Base-by-base conservation (phyloP, 2,113 vertebrate genomes). In the Malurus elegans region DNA sequence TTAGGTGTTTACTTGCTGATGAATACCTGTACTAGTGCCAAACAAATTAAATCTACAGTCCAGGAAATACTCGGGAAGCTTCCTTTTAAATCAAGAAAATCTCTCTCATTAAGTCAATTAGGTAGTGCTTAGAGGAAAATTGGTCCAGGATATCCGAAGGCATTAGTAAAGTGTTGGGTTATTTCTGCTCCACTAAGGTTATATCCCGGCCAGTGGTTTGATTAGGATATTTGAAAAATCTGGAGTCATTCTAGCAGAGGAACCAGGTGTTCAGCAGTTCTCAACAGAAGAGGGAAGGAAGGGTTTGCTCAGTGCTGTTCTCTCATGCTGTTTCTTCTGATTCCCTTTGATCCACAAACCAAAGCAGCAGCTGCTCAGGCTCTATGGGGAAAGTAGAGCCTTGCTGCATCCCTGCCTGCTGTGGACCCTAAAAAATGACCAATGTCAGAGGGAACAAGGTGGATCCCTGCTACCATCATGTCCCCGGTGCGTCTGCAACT, bases 21-120 rank as follows among this genome's bases (percentile, higher is more conserved):
- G 28, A 58, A 50, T 70, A 64, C 31, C n/a, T 82, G 8, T 40
- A 29, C 29, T n/a, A 19, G 24, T 76, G 58, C 54, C 34, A 19
- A 76, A 75, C 14, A 66, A 72, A 79, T 75, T 53, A 79, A 90
- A 79, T 60, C 50, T 81, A 26, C 45, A 50, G 50, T 54, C 42
- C 83, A 83, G 91, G 65, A 93, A 93, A 64, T 84, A 36, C 20
- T 82, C 65, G 69, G 70, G 61, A 69, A 75, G 61, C 40, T 89
- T 93, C 48, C 45, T 45, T 72, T 81, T 57, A 72, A 56, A 62
- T 47, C 14, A 62, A 64, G 57, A 88, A 89, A 79, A 79, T 62
- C 3, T 40, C 47, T 90, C 32, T 82, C 16, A 21, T 87, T 92
- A 89, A 86, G 72, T 74, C 25, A 85, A 45, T 83, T 76, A 89